Base-by-base conservation (phyloP, 2,113 vertebrate genomes). In the Galemys pyrenaicus region DNA sequence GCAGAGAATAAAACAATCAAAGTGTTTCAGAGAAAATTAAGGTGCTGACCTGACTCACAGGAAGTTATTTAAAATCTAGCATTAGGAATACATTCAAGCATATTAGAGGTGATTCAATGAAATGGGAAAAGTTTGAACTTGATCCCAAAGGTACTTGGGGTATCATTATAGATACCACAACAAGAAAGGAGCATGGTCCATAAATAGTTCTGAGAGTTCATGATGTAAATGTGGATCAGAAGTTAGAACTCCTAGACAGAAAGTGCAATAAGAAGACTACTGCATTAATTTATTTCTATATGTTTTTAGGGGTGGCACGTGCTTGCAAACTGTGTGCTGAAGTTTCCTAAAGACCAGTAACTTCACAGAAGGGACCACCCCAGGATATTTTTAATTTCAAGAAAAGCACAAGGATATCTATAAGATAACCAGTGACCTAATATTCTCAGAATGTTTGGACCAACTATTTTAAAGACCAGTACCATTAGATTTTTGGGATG, bases 291-390 rank as follows among this genome's bases (percentile, higher is more conserved):
- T 46, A 19, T 17, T 58, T 90, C 15, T 46, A 0, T 0, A 65
- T 1, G 1, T 2, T 24, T 32, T 12, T n/a, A 9, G 19, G 9
- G 30, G 35, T 11, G 35, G 12, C 20, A 0, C 5, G 5, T 5
- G 5, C 46, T 46, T 30, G 9, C 12, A n/a, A 30, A 58, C 12
- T 51, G 5, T 5, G 6, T 22, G 11, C 62, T 32, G 54, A 35
- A 1, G 1, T 46, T 70, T 41, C n/a, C 9, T 6, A 4, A 17
- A 84, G 4, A 39, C 1, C 37, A n/a, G 35, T 19, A 17, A 70
- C 35, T 20, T 68, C 24, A 35, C 15, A 86, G 17, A 41, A 22
- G 9, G n/a, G 6, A 32, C 7, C 8, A 49, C 8, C 28, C 10
- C 26, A 56, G 10, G 32, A 44, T 32, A 26, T n/a, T 46, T 60